Base-by-base conservation (phyloP, 2,113 vertebrate genomes). In the Tamias sibiricus region DNA sequence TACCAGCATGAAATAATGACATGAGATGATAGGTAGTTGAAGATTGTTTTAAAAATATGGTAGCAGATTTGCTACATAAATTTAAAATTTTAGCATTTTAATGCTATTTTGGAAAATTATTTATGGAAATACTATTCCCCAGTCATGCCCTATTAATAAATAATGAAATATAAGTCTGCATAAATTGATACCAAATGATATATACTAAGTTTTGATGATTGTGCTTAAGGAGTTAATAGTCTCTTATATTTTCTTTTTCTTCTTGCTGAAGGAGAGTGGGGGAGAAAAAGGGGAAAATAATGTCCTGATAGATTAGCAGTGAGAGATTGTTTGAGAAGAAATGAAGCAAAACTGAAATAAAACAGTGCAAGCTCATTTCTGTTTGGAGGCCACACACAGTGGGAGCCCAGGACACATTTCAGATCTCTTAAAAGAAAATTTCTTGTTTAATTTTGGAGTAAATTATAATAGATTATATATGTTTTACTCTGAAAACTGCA, bases 301-400 rank as follows among this genome's bases (percentile, higher is more conserved):
- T 30, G 90, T 71, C 54, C 93, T 96, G 42, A 91, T 98, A 96
- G 97, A 98, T 96, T 97, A 98, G 95, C 68, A 98, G 79, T 96
- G 97, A 98, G 97, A 98, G 98, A 97, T 97, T 98, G 98, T 98
- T 98, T 98, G 95, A 97, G 98, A 92, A 98, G 98, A 98, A 98
- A 98, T 98, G 98, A 98, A 98, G 98, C 98, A 98, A 98, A 98
- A 97, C 98, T 98, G 98, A 98, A 98, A 98, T 98, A 98, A 98
- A 98, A 98, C 98, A 98, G 98, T 98, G 91, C 97, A 95, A 97
- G 97, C 87, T 98, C 98, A 96, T 98, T 97, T 98, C 97, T 97
- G 95, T 97, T 97, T 97, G 90, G 91, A 98, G 98, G 89, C 98
- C 98, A 98, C 98, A 98, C 98, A 98, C 98, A 94, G 91, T 94